Evolutionary conservation across 2,113 vertebrate species (phyloP).

Genomic region (Anolis carolinensis): DNA sequence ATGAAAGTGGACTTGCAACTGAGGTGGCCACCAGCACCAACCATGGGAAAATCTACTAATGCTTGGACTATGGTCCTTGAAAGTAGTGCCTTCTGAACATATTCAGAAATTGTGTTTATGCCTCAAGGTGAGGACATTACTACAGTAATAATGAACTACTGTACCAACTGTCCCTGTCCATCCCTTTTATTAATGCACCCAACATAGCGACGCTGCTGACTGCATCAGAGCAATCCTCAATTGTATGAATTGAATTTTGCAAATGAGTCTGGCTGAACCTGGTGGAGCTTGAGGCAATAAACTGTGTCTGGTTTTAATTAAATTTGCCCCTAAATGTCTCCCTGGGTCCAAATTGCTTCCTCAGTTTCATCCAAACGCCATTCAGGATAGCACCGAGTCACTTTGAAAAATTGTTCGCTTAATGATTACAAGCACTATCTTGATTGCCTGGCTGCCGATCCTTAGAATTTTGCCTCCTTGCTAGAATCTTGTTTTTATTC

Average conservation of each 20-base stretch:
- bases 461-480: not conserved
- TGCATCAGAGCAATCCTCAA: constrained; percentile 27
- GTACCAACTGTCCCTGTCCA: not conserved
- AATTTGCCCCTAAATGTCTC: constrained; percentile 38
- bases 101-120: not conserved
- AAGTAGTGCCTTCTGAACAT: not conserved
- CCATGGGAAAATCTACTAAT: too few species aligned
- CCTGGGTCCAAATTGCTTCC: constrained; percentile 49
- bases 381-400: constrained; percentile 40
- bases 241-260: constrained; percentile 34
- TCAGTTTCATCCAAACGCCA: constrained; percentile 49
- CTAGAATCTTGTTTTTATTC: constrained; percentile 46
- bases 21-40: too few species aligned
- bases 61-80: too few species aligned
- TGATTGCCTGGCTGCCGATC: constrained; percentile 56
- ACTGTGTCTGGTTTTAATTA: constrained; percentile 46
- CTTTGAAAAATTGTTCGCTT: constrained; percentile 48
- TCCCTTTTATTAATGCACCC: not conserved
- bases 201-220: not conserved
- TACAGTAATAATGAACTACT: not conserved
- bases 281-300: constrained; percentile 24
- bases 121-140: not conserved
- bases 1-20: not conserved
- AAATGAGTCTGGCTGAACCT: constrained; percentile 29
- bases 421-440: constrained; percentile 48